phyloP scores from a whole-genome alignment of 2,888 invertebrate genomes.

The Byasa hedistus region DNA sequence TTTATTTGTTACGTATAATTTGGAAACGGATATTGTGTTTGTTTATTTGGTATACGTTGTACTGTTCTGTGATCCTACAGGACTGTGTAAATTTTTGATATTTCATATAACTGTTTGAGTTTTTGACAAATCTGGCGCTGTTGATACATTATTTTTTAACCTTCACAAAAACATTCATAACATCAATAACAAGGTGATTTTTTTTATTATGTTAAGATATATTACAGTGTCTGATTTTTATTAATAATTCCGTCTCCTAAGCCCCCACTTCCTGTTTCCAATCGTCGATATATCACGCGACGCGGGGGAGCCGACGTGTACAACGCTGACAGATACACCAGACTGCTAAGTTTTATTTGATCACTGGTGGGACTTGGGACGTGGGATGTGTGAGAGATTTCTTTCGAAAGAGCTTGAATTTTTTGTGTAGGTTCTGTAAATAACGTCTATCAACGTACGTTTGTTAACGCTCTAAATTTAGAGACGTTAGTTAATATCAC shows the following conservation, averaged over 20 bases:
- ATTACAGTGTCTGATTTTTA: conserved; percentile 10
- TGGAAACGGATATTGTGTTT: neutral
- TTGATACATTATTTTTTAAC: too few species aligned
- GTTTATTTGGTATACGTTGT: neutral
- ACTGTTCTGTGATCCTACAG: neutral
- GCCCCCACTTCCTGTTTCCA: conserved; percentile 52
- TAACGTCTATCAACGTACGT: conserved; percentile 5
- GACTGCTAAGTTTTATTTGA: conserved; percentile 60
- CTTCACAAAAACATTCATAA: too few species aligned
- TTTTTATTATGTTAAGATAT: neutral
- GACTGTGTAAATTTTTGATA: too few species aligned
- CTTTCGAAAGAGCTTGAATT: conserved; percentile 12
- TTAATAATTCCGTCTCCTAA: conserved; percentile 27
- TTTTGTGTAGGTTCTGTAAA: conserved; percentile 7
- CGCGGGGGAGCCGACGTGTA: conserved; percentile 37
- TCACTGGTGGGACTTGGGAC: conserved; percentile 42
- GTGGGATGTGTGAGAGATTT: conserved; percentile 32
- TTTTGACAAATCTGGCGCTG: too few species aligned
- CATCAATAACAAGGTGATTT: neutral
- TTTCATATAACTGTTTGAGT: too few species aligned
- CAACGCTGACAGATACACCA: conserved; percentile 63
- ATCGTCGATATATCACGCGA: conserved; percentile 46
- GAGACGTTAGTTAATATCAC: neutral
- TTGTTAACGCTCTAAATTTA: conserved; percentile 2
- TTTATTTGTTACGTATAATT: neutral